A percentile compares a stretch with the other conserved stretches of the same genome.
Conservation (phyloP, 2,113 vertebrate genomes). For the Nothoprocta perdicaria region DNA sequence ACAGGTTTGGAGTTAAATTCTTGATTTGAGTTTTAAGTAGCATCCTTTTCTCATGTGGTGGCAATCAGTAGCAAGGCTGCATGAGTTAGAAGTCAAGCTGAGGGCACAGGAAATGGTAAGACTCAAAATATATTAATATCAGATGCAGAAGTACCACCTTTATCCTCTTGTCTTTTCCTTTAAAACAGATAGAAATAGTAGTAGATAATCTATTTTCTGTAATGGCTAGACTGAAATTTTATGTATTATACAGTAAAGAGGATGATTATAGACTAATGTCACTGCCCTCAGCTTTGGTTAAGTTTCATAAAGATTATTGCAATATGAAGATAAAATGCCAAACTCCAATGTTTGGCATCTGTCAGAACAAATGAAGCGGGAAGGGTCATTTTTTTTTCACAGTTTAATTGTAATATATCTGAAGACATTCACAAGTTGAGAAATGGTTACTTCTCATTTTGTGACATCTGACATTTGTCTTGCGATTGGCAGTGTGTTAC, state of each 20-base stretch:
- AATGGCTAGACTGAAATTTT: neutral
- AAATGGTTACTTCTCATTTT: conserved; percentile 51
- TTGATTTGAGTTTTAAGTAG: neutral
- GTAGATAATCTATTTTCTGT: neutral
- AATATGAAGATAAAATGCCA: conserved; percentile 46
- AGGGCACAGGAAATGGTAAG: neutral
- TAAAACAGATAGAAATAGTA: neutral
- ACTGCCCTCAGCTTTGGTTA: conserved; percentile 36
- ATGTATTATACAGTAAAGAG: conserved; percentile 3
- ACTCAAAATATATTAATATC: neutral
- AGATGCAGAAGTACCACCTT: neutral
- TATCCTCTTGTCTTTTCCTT: neutral
- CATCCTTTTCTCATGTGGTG: neutral
- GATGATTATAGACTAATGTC: conserved; percentile 4
- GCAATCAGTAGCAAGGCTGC: neutral
- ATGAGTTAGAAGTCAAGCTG: neutral
- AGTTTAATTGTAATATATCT: conserved; percentile 25
- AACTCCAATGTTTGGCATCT: conserved; percentile 41
- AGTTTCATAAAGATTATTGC: conserved; percentile 39
- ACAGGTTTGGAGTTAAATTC: neutral
- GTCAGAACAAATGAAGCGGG: conserved; percentile 54
- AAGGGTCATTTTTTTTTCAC: neutral
- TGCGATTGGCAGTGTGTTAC: conserved; percentile 57
- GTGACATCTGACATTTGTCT: conserved; percentile 66
- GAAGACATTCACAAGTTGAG: conserved; percentile 59